Evolutionary conservation across 2,888 invertebrate species (phyloP), one percentile per base, ranked within the genome.

Genomic region (Craniophora ligustri): DNA sequence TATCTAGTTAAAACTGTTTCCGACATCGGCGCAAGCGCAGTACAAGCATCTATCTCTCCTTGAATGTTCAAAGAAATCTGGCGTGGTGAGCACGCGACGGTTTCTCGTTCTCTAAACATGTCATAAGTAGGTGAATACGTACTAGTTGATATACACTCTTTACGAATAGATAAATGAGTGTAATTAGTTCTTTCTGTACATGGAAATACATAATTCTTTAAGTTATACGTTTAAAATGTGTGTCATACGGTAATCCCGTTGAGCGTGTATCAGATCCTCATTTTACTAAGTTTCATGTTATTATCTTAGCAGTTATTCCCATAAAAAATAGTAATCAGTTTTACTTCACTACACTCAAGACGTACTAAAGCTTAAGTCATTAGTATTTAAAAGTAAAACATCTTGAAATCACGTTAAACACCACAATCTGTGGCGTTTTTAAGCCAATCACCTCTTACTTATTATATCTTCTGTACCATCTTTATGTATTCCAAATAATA

Each of bases 61-160:
- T 89, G 88, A 87, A 85, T 85, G 90, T 79, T 82, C 84, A 87
- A 92, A 91, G 92, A 92, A 92, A 91, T 90, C 91, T 87, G 72
- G 67, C 74, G 63, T 62, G 59, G 73, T 78, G 79, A 75, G 81
- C 91, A 92, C 91, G 91, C 91, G 83, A 89, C 79, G 86, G 83
- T 92, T 91, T 92, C 80, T 71, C 80, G 77, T 76, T 74, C 57
- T 50, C 57, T 50, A 60, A 57, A 72, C 50, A 72, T 53, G 48
- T 49, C 53, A 44, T 71, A 67, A 58, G 62, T 59, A 55, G 68
- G 67, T 71, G 64, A 63, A 54, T 58, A 66, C 26, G 39, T 55
- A 66, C 35, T 45, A 16, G 40, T 53, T 34, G 30, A 53, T 46
- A 42, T 32, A 45, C 42, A 19, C 26, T 61, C 47, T 54, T 65